These are phyloP conservation scores for Spermophilus dauricus DNA, from an alignment of 2,113 vertebrate genomes.

Conservation along the genomic window DNA sequence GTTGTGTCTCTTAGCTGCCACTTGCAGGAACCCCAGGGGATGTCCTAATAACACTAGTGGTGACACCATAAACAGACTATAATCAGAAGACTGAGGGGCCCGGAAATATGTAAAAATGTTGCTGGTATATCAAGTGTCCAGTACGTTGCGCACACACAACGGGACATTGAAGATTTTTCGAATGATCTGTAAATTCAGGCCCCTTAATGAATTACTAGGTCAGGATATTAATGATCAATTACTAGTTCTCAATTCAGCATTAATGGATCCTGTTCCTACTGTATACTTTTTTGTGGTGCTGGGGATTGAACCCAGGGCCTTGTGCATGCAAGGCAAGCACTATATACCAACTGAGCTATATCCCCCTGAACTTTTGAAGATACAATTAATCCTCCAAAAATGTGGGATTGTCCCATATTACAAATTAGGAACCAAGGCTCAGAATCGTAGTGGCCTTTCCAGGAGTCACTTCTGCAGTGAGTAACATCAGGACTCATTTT, in stretches of 20 bases:
- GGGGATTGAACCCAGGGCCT: too few species aligned
- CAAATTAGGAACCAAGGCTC: background rate
- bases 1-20: slow-evolving; percentile 51
- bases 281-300: too few species aligned
- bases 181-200: background rate
- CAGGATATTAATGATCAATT: background rate
- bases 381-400: background rate
- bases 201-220: background rate
- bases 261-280: background rate
- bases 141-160: background rate
- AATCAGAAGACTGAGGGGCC: background rate
- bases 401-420: background rate
- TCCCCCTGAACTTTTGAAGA: background rate
- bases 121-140: background rate
- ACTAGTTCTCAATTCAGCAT: background rate
- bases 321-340: too few species aligned
- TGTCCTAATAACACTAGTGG: slow-evolving; percentile 65
- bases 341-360: too few species aligned
- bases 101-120: background rate
- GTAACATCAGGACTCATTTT: background rate
- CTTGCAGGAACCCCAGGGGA: slow-evolving; percentile 67
- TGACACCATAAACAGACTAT: slow-evolving; percentile 55
- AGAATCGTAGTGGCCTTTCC: background rate
- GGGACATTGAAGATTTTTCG: background rate
- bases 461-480: background rate